Evolutionary conservation across 2,888 invertebrate genomes (phyloP).

Genomic region (Herminia tarsipennalis): DNA sequence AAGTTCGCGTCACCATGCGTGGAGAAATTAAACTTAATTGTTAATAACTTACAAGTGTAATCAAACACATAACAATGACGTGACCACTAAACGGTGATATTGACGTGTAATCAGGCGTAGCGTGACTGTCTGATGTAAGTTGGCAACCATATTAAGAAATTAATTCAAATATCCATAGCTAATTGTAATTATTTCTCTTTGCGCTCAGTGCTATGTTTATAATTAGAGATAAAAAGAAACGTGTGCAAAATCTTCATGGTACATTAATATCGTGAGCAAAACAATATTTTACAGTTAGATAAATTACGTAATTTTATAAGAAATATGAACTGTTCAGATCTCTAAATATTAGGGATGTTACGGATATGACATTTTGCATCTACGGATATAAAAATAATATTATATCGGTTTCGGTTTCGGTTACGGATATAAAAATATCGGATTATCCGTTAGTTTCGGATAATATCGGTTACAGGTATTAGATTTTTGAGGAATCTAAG

Average conservation of each 20-base stretch:
- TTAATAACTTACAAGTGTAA: too few species aligned
- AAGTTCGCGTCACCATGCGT: too few species aligned
- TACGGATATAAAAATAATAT: too few species aligned
- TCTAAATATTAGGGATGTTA: too few species aligned
- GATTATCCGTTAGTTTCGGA: too few species aligned
- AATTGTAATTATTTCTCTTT: conserved; percentile 3
- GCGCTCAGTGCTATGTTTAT: conserved; percentile 4
- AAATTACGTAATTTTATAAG: conserved; percentile 5
- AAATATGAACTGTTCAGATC: too few species aligned
- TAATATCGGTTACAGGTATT: too few species aligned
- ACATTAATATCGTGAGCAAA: conserved; percentile 11
- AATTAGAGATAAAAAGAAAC: conserved; percentile 14
- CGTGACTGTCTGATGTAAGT: conserved; percentile 7
- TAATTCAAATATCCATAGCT: conserved; percentile 1
- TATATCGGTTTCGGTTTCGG: too few species aligned
- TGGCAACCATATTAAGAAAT: neutral
- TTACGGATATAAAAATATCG: too few species aligned
- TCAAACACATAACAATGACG: neutral
- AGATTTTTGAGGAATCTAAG: too few species aligned
- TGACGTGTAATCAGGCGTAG: neutral
- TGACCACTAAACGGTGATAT: neutral
- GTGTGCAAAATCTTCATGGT: conserved; percentile 4
- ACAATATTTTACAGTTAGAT: conserved; percentile 3
- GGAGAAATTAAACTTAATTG: too few species aligned
- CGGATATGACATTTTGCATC: too few species aligned